A percentile compares a stretch with the other conserved stretches of the same genome.
These are phyloP conservation scores for Tauraco hartlaubi DNA, from an alignment of 2,797 vertebrate genomes.

Conservation along the genomic window DNA sequence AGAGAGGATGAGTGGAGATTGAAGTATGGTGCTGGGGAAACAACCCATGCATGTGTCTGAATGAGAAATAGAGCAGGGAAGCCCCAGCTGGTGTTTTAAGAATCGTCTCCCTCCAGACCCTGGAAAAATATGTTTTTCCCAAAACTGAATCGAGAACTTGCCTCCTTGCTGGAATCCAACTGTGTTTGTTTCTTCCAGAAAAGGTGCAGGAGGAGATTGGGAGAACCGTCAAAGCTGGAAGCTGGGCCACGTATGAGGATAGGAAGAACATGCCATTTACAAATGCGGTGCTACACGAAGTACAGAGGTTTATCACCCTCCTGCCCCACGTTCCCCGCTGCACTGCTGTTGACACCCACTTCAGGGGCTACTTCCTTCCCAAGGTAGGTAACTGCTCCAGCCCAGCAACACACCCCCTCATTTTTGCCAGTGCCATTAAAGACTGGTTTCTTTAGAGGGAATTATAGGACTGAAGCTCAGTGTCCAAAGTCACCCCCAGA, in stretches of 20 bases:
- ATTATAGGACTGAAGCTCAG: background rate
- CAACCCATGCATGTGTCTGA: background rate
- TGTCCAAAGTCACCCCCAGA: background rate
- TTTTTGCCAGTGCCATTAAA: background rate
- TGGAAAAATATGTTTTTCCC: background rate
- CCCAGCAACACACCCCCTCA: background rate
- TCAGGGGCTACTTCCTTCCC: slow-evolving; percentile 80
- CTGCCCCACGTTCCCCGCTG: slow-evolving; percentile 79
- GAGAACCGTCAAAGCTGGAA: slow-evolving; percentile 36
- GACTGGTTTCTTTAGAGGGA: background rate
- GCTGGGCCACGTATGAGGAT: slow-evolving; percentile 63
- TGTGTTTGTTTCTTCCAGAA: slow-evolving; percentile 41
- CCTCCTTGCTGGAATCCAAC: background rate
- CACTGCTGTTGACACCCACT: slow-evolving; percentile 55
- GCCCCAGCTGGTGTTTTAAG: background rate
- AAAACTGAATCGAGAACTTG: background rate
- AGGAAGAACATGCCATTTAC: slow-evolving; percentile 75
- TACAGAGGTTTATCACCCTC: slow-evolving; percentile 80
- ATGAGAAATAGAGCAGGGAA: background rate
- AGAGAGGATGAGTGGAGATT: background rate
- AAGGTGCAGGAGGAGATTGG: slow-evolving; percentile 80
- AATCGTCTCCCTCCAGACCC: background rate
- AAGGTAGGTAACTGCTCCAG: slow-evolving; percentile 67
- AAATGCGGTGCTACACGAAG: slow-evolving; percentile 78
- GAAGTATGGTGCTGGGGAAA: background rate